Evolutionary conservation across 2,888 invertebrate species (phyloP), one percentile per base, ranked within the genome.

Genomic region (Megastigmus dorsalis): DNA sequence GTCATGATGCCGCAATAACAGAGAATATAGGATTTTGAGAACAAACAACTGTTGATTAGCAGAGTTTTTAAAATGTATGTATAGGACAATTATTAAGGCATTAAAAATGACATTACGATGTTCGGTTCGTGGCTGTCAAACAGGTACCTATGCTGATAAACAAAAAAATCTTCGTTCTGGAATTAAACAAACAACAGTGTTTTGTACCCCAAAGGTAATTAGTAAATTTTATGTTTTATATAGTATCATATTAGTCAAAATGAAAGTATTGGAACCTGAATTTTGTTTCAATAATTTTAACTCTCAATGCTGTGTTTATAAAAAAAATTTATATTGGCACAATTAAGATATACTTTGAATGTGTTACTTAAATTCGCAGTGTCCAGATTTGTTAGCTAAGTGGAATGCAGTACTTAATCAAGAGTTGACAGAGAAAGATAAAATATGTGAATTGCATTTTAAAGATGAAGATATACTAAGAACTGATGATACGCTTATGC

Each of bases 391-490:
- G 10, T 30, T 57, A n/a, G 20, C 23, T 13, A 54, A 45, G 23
- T 67, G 66, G 66, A 55, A 23, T 7, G n/a, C 9, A 23, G 45
- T 43, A 33, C 33, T 67, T n/a, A 28, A 43, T 23, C 55, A 54
- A 20, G 30, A 20, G 2, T 10, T 67, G 18, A 13, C 28, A 3
- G 15, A 3, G 7, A 54, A 38, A 20, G 54, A 55, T 54, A 67
- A 43, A 67, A 45, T 67, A 20, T 67, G 66, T 30, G 66, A 67
- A 55, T 43, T 67, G 13, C 66, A 67, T 38, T 67, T 67, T 45
- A 45, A 10, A 33, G 66, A 55, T 6, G 3, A 15, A 45, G 55
- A 55, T n/a, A 18, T 67, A 9, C 33, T 41, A n/a, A 55, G 30
- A 55, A 45, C 30, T 5, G 55, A 67, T 28, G 30, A 67, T n/a